These are phyloP conservation scores for Alethe diademata DNA, from an alignment of 2,113 vertebrate species.

Conservation along the genomic window DNA sequence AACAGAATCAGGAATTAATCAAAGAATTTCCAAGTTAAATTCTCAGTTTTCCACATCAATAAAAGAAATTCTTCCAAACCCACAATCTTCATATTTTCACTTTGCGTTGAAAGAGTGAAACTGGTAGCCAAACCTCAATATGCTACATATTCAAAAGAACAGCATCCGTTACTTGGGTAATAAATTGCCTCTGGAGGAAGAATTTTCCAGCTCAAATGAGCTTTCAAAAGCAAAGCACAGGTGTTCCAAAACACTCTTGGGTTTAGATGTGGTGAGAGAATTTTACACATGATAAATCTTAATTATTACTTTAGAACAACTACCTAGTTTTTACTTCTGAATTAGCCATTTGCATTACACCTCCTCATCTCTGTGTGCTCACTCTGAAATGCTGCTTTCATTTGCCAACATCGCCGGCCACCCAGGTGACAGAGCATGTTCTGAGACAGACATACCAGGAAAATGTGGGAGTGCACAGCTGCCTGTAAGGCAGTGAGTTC, in stretches of 20 bases:
- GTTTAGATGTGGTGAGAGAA: conserved; percentile 28
- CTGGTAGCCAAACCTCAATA: conserved; percentile 19
- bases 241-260: conserved; percentile 18
- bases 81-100: not conserved
- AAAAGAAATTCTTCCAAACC: conserved; percentile 14
- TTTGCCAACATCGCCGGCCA: not conserved
- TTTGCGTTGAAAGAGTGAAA: conserved; percentile 3
- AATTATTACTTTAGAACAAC: conserved; percentile 18
- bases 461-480: not conserved
- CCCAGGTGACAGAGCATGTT: not conserved
- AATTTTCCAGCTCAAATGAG: conserved; percentile 27
- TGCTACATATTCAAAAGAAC: not conserved
- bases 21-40: conserved; percentile 31
- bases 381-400: not conserved
- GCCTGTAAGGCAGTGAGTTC: not conserved
- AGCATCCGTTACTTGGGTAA: conserved; percentile 16
- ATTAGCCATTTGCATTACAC: not conserved
- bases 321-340: conserved; percentile 15
- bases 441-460: not conserved
- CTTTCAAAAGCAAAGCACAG: conserved; percentile 21
- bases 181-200: conserved; percentile 18
- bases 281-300: conserved; percentile 35
- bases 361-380: not conserved
- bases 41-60: conserved; percentile 31
- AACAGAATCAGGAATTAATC: conserved; percentile 3